Evolutionary conservation across 2,888 invertebrate species (phyloP).

Genomic region (Latrodectus elegans): DNA sequence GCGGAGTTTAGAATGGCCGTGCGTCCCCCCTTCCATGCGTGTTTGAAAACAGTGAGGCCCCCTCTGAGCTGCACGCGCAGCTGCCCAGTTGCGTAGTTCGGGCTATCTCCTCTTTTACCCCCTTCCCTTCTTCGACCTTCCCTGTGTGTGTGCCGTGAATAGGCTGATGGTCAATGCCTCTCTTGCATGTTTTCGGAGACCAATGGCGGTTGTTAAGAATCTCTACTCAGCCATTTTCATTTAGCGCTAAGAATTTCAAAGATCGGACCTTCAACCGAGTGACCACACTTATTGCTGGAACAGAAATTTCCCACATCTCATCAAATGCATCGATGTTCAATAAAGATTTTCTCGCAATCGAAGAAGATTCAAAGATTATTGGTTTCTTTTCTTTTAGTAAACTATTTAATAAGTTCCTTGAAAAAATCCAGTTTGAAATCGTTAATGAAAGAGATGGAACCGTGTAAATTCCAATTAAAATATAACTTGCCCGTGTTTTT

Average conservation of each 20-base stretch:
- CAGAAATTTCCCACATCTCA: too few species aligned
- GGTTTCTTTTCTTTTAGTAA: too few species aligned
- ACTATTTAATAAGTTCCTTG: too few species aligned
- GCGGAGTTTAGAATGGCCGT: constrained; percentile 63
- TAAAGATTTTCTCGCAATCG: too few species aligned
- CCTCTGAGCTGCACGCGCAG: constrained; percentile 53
- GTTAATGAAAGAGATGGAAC: too few species aligned
- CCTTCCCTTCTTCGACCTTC: constrained; percentile 36
- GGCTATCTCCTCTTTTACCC: constrained; percentile 52
- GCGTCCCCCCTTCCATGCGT: constrained; percentile 34
- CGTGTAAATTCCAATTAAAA: too few species aligned
- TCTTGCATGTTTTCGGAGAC: constrained; percentile 58
- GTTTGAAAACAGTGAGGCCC: constrained; percentile 36
- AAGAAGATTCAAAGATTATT: too few species aligned
- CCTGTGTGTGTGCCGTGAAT: constrained; percentile 51
- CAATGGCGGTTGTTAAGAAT: constrained; percentile 60
- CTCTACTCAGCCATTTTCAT: constrained; percentile 43
- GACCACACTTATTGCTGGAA: too few species aligned
- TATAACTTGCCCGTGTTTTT: too few species aligned
- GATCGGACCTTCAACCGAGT: too few species aligned
- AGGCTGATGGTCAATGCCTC: constrained; percentile 64
- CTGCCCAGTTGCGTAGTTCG: constrained; percentile 60
- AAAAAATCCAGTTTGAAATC: too few species aligned
- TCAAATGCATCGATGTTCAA: too few species aligned
- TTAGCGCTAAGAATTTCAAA: background rate